Conservation (phyloP, 2,888 invertebrate genomes). For the Hypselothyrea guttata region DNA sequence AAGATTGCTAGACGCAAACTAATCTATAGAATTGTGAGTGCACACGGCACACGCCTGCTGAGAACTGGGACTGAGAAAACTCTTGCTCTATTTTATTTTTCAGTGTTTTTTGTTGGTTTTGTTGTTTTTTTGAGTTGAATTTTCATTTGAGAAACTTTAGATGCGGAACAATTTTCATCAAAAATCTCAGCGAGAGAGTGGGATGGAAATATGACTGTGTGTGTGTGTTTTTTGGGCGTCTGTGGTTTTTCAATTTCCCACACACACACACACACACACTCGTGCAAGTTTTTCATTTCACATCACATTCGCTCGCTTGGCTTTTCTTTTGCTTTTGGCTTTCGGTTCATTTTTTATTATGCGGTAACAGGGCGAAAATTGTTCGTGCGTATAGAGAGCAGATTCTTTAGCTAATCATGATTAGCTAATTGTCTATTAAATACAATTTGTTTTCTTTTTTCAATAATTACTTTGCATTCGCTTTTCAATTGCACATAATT, state of each 20-base stretch:
- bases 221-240: slow-evolving; percentile 40
- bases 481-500: neutral
- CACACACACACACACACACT: slow-evolving; percentile 9
- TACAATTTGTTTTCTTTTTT: slow-evolving; percentile 39
- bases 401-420: slow-evolving; percentile 44
- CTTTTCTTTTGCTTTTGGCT: neutral
- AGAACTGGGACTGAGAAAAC: neutral
- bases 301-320: slow-evolving; percentile 24
- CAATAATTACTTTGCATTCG: neutral
- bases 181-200: slow-evolving; percentile 71
- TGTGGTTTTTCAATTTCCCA: slow-evolving; percentile 51
- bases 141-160: slow-evolving; percentile 71
- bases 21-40: slow-evolving; percentile 77
- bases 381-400: slow-evolving; percentile 42
- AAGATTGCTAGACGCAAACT: slow-evolving; percentile 79
- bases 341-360: slow-evolving; percentile 22
- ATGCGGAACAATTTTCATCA: slow-evolving; percentile 63
- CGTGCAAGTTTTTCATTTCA: slow-evolving; percentile 49
- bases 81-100: slow-evolving; percentile 29
- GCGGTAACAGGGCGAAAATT: slow-evolving; percentile 55
- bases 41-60: slow-evolving; percentile 69
- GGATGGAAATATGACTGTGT: slow-evolving; percentile 67
- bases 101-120: slow-evolving; percentile 45
- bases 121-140: slow-evolving; percentile 44
- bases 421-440: slow-evolving; percentile 49